phyloP scores from a whole-genome alignment of 2,888 invertebrate genomes.

The Nycteola revayana region DNA sequence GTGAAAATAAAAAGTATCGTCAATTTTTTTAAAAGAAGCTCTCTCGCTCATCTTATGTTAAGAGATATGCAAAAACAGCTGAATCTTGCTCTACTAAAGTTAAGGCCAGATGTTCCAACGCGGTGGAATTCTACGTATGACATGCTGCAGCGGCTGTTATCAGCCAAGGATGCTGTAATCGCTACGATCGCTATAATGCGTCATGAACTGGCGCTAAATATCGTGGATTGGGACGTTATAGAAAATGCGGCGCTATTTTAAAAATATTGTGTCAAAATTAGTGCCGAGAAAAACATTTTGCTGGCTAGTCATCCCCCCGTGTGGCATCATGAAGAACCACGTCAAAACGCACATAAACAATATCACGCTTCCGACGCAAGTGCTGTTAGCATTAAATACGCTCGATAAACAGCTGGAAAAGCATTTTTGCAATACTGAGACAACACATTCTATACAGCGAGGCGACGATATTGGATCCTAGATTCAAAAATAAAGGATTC shows the following conservation, averaged over 20 bases:
- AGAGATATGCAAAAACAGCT: neutral
- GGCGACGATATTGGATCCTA: conserved; percentile 2
- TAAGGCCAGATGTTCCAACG: neutral
- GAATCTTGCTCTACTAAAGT: neutral
- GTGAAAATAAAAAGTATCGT: conserved; percentile 2
- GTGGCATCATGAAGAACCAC: neutral
- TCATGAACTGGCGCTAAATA: neutral
- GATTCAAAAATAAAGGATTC: conserved; percentile 2
- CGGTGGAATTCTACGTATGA: neutral
- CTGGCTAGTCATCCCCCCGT: conserved; percentile 1
- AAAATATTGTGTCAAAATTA: too few species aligned
- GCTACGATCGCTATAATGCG: neutral
- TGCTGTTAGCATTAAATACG: neutral
- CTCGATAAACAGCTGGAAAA: too few species aligned
- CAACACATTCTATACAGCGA: neutral
- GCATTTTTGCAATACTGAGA: neutral
- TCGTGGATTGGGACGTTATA: neutral
- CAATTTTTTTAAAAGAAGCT: neutral
- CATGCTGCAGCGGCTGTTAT: neutral
- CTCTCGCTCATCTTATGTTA: neutral
- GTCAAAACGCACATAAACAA: too few species aligned
- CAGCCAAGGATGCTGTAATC: neutral
- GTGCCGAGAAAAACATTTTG: neutral
- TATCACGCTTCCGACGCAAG: too few species aligned
- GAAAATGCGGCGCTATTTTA: too few species aligned